Conservation (phyloP, 2,113 vertebrate species). For the Larimichthys crocea region DNA sequence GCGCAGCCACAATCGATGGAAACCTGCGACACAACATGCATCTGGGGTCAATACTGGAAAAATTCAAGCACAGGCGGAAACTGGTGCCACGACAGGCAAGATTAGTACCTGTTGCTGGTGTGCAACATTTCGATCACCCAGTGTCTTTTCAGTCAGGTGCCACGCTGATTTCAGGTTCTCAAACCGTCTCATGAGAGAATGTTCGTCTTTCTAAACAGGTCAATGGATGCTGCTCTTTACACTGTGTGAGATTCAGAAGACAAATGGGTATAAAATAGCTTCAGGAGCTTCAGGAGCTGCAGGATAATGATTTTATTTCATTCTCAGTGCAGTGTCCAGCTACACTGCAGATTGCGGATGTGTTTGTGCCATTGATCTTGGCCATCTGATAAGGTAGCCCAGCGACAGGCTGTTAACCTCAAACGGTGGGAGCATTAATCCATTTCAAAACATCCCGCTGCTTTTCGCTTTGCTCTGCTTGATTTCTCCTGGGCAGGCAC, state of each 20-base stretch:
- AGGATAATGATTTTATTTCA: constrained; percentile 74
- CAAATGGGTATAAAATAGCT: constrained; percentile 51
- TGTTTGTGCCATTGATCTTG: constrained; percentile 81
- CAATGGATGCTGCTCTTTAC: constrained; percentile 48
- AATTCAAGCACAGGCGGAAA: not conserved
- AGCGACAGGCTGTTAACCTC: constrained; percentile 84
- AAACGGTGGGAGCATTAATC: constrained; percentile 76
- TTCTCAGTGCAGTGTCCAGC: constrained; percentile 47
- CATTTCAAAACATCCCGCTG: constrained; percentile 71
- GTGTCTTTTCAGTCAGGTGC: not conserved
- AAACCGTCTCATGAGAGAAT: constrained; percentile 10
- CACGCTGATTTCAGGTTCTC: constrained; percentile 10
- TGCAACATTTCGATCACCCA: not conserved
- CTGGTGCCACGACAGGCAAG: no score
- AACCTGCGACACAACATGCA: not conserved
- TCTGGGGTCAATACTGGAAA: not conserved
- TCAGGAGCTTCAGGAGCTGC: constrained; percentile 31
- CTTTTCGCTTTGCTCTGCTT: constrained; percentile 55
- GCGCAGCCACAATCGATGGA: no score
- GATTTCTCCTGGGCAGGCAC: constrained; percentile 41
- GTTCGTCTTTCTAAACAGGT: constrained; percentile 49
- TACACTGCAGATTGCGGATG: constrained; percentile 62
- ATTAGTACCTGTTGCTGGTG: not conserved
- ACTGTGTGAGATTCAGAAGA: constrained; percentile 46
- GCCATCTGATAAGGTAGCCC: constrained; percentile 79